Evolutionary conservation across 2,888 invertebrate genomes (phyloP).

Genomic region (Microplitis deprimator): DNA sequence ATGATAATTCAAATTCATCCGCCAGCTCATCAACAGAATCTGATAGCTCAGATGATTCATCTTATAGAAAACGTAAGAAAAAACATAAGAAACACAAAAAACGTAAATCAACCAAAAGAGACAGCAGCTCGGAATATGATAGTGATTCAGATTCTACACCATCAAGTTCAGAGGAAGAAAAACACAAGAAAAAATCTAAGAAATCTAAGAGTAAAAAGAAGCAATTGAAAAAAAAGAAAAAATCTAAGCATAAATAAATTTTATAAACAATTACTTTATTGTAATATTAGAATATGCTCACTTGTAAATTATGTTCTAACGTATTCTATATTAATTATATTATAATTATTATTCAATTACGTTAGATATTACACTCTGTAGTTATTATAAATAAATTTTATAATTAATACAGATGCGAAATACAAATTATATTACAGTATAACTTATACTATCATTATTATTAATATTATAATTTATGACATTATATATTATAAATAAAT

Average conservation of each 20-base stretch:
- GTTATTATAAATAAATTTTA: conserved; percentile 21
- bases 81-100: conserved; percentile 78
- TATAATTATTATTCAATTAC: conserved; percentile 15
- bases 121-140: conserved; percentile 77
- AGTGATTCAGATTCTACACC: conserved; percentile 78
- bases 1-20: conserved; percentile 73
- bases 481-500: background rate
- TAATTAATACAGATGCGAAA: background rate
- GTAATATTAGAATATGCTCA: conserved; percentile 9
- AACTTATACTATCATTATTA: background rate
- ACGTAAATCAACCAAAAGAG: conserved; percentile 73
- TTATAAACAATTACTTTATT: conserved; percentile 45
- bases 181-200: conserved; percentile 77
- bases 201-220: conserved; percentile 81
- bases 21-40: conserved; percentile 72
- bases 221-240: conserved; percentile 82
- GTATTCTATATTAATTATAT: conserved; percentile 7
- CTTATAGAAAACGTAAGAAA: conserved; percentile 74
- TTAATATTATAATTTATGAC: background rate
- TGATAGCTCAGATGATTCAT: conserved; percentile 71
- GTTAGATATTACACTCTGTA: conserved; percentile 21
- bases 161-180: conserved; percentile 78
- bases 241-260: conserved; percentile 76
- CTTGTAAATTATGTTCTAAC: conserved; percentile 13
- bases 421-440: background rate